Base-by-base conservation (phyloP, 2,888 invertebrate genomes). In the Tachina grossa region DNA sequence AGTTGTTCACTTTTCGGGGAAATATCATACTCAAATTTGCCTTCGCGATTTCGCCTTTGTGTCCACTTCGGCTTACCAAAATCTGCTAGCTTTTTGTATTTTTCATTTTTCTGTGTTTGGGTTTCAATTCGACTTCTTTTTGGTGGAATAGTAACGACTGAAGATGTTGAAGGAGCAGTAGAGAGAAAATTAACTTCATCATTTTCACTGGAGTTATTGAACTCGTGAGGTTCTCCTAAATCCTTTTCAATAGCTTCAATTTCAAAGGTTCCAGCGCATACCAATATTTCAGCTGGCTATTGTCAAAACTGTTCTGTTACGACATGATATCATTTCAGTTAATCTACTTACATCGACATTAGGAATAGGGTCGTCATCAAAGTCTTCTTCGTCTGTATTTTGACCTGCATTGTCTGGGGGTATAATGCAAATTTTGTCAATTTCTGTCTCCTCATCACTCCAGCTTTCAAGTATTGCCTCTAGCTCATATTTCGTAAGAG, bases 121-220 rank as follows among this genome's bases (percentile, higher is more conserved):
- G 49, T 68, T 51, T 68, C 65, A 65, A 47, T 65, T 65, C 65
- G 65, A n/a, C 31, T 68, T 51, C 22, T 68, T 68, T 68, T 68
- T 49, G 22, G 39, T 9, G 68, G n/a, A 51, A 51, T 51, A 45
- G 63, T 63, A 45, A 63, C 45, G 43, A 43, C 11, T 10, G 63
- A 63, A 9, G 63, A 43, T 16, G 39, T 22, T 22, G 22, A 22
- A 22, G 66, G 19, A 68, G 49, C 66, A 22, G 22, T 22, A 22
- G 22, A 22, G 22, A 22, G 22, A 22, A 22, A 22, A 22, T 22
- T 22, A 22, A 22, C 22, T 22, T 22, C 22, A 22, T 22, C 2
- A 22, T 22, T 47, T n/a, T 45, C 45, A 63, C 65, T 43, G 22
- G 19, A 47, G 19, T 45, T 45, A 43, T 13, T 45, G 47, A 68